phyloP scores from a whole-genome alignment of 23 tunicate species.

The Halocynthia roretzi region DNA sequence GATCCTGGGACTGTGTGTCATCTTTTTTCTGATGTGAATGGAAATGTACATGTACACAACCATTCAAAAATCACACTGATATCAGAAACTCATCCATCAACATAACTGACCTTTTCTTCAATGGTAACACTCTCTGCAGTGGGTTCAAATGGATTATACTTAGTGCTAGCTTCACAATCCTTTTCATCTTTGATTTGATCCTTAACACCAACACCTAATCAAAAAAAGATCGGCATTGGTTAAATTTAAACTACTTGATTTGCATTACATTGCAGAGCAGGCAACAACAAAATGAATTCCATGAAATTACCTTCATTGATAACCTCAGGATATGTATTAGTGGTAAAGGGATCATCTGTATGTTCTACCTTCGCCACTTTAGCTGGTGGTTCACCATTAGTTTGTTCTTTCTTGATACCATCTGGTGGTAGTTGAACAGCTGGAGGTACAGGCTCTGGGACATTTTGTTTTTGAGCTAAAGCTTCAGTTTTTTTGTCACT shows the following conservation, averaged over 20 bases:
- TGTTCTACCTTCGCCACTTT: conserved; percentile 39
- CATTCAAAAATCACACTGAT: not conserved
- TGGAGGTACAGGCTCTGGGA: conserved; percentile 14
- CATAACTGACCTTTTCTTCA: too few species aligned
- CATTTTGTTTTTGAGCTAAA: conserved; percentile 28
- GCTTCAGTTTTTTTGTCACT: conserved; percentile 52
- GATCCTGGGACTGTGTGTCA: not conserved
- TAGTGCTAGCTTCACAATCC: conserved; percentile 1
- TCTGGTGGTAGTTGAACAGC: not conserved
- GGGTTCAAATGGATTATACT: conserved; percentile 22
- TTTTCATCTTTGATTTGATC: conserved; percentile 12
- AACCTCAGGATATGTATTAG: too few species aligned
- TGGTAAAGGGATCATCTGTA: not conserved
- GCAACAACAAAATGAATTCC: too few species aligned
- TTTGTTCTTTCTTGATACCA: not conserved
- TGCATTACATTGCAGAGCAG: too few species aligned
- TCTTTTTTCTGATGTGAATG: not conserved
- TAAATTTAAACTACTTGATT: too few species aligned
- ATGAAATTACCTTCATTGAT: too few species aligned
- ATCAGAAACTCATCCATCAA: too few species aligned
- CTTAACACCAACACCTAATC: conserved; percentile 1
- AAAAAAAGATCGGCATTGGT: not conserved
- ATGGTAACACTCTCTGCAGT: conserved; percentile 1
- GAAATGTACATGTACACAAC: not conserved
- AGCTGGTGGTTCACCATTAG: conserved; percentile 38